Base-by-base conservation (phyloP, 2,888 invertebrate genomes). In the Agrotis exclamationis region DNA sequence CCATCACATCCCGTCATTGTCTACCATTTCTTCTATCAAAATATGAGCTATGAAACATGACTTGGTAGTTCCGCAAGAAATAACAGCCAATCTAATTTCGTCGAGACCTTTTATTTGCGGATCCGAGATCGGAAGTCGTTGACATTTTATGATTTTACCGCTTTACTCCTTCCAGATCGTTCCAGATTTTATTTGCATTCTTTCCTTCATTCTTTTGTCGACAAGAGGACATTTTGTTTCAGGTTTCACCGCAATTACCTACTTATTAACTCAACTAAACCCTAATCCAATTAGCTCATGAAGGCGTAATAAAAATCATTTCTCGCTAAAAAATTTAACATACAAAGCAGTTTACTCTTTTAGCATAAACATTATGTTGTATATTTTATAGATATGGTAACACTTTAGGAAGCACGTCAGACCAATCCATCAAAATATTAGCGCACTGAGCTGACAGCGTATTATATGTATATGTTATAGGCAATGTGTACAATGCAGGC, bases 81-180 rank as follows among this genome's bases (percentile, higher is more conserved):
- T 70, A 53, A 79, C 62, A 57, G 22, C 48, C 53, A 44, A 54
- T 70, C 16, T 67, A 50, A 78, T 80, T 76, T 71, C 56, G 68
- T 77, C 28, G 33, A 14, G 22, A 39, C 44, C 62, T 76, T 66
- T 74, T 59, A 79, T 74, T 79, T 64, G 68, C 63, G 48, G 39
- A 51, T 68, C 64, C 24, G 28, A 72, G 68, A 80, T 88, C 85
- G 89, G 87, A 88, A 86, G 85, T 86, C 83, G 81, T 86, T 82
- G 86, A 86, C 81, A 80, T 84, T 83, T 79, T 74, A 76, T 80
- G 62, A 75, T 75, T 60, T 84, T 85, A 82, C 76, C 80, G 71
- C 76, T 79, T 70, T 75, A 47, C 76, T 74, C 68, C 47, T 63
- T 66, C 70, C 59, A 56, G 39, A 62, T 56, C 59, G 64, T 63